Conservation (phyloP, 2,113 vertebrate species). For the Psephotus haematonotus region DNA sequence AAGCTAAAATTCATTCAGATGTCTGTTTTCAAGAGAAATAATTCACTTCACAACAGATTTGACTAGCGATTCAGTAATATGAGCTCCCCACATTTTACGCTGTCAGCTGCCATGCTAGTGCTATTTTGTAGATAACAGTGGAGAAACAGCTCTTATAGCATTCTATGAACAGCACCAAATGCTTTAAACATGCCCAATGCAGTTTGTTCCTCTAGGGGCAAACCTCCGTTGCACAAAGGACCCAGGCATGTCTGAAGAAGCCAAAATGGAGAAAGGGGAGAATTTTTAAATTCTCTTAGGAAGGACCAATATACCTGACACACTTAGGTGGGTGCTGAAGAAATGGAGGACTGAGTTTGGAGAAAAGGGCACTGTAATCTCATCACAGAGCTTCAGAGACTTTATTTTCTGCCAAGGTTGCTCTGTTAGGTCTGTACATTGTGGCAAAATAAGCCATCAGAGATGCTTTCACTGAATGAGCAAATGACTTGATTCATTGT, state of each 20-base stretch:
- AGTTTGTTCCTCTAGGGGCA: background rate
- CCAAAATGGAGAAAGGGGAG: background rate
- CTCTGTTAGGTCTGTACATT: background rate
- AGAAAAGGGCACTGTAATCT: background rate
- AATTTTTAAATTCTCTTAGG: background rate
- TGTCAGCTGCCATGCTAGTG: background rate
- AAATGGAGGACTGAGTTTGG: background rate
- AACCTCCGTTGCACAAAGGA: background rate
- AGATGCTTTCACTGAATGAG: background rate
- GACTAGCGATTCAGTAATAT: background rate
- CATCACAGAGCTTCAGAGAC: background rate
- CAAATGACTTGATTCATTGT: background rate
- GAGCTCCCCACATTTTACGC: background rate
- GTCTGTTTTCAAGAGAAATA: background rate
- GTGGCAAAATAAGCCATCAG: background rate
- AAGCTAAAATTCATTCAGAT: constrained; percentile 1
- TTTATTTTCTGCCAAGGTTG: background rate
- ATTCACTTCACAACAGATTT: constrained; percentile 17
- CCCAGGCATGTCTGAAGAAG: background rate
- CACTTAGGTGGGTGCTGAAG: background rate
- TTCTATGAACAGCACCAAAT: background rate
- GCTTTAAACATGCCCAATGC: background rate
- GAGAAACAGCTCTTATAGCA: background rate
- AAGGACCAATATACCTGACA: background rate
- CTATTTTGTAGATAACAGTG: background rate